Conservation (phyloP, 92 coral and sea anemone species). For the Zoanthus gigantus region DNA sequence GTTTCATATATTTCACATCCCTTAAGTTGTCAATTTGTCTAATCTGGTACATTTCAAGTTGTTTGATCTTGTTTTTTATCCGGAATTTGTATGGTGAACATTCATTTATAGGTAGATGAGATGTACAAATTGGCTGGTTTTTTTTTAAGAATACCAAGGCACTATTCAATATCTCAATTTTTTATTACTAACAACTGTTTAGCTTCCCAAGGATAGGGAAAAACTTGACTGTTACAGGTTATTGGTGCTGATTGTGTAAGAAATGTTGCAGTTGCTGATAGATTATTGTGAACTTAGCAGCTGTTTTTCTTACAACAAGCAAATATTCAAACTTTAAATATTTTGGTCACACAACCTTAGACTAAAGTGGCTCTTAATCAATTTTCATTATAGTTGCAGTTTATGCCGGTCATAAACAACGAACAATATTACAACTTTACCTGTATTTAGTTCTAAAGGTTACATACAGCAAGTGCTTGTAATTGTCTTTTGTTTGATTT, state of each 20-base stretch:
- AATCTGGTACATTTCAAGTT: not conserved
- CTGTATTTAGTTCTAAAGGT: not conserved
- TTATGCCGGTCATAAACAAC: not conserved
- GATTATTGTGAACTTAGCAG: not conserved
- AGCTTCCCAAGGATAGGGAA: not conserved
- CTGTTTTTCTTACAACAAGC: not conserved
- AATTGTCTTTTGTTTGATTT: not conserved
- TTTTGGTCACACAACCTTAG: constrained; percentile 31
- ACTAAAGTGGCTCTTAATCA: not conserved
- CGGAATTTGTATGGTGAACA: not conserved
- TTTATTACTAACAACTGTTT: not conserved
- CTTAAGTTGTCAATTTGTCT: constrained; percentile 5
- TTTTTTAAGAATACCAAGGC: not conserved
- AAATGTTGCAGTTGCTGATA: not conserved
- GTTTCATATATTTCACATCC: constrained; percentile 25
- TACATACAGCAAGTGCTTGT: not conserved
- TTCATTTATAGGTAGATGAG: not conserved
- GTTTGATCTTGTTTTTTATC: not conserved
- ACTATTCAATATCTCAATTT: not conserved
- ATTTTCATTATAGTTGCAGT: not conserved
- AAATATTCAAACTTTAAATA: not conserved
- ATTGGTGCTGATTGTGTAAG: not conserved
- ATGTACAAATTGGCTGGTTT: not conserved
- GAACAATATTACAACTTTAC: not conserved
- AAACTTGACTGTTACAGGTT: not conserved